phyloP scores from a whole-genome alignment of 2,113 vertebrate species.

The Odontophorus gujanensis region DNA sequence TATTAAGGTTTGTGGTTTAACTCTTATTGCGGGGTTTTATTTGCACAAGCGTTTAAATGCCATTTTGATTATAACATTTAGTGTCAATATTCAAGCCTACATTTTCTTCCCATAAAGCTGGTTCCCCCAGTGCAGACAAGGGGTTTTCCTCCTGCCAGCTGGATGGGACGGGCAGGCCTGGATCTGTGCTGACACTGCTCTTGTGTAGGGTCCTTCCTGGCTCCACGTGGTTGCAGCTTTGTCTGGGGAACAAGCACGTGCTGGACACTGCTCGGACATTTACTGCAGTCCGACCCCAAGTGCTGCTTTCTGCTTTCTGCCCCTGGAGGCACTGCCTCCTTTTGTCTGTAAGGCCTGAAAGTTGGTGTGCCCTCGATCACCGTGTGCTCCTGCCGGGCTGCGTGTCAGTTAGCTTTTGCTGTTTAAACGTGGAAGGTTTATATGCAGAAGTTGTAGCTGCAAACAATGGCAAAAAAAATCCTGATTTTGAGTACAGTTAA shows the following conservation, averaged over 20 bases:
- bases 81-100: constrained; percentile 76
- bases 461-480: not conserved
- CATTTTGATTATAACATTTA: constrained; percentile 79
- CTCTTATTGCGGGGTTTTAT: constrained; percentile 76
- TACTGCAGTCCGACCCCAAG: not conserved
- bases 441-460: not conserved
- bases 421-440: not conserved
- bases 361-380: not conserved
- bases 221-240: constrained; percentile 22
- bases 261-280: fast-evolving
- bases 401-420: fast-evolving
- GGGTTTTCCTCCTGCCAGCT: constrained; percentile 67
- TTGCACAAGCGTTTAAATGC: constrained; percentile 80
- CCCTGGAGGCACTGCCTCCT: not conserved
- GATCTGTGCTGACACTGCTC: constrained; percentile 46
- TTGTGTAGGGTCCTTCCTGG: not conserved
- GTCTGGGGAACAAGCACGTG: not conserved
- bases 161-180: constrained; percentile 46
- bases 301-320: not conserved
- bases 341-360: not conserved
- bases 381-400: not conserved
- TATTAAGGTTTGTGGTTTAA: constrained; percentile 79
- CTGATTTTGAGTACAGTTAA: fast-evolving
- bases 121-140: constrained; percentile 64
- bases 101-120: constrained; percentile 75